Conservation (phyloP, 2,888 invertebrate species). For the Leptopilina syphax region DNA sequence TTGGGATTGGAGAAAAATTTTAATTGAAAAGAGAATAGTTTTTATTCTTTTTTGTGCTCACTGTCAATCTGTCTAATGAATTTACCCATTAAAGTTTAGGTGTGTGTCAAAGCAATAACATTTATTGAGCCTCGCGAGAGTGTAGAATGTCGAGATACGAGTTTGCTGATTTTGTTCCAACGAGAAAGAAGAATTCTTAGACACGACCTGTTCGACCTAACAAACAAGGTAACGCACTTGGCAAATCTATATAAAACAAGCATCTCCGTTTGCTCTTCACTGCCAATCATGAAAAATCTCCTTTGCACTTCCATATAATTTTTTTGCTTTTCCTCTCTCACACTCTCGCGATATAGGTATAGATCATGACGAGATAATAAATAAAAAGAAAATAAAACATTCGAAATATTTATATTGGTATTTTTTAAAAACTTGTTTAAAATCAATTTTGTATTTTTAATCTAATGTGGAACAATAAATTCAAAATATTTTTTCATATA, state of each 20-base stretch:
- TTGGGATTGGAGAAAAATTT: slow-evolving; percentile 12
- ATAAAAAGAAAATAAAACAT: too few species aligned
- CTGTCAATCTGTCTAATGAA: slow-evolving; percentile 39
- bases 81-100: slow-evolving; percentile 54
- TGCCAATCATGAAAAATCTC: slow-evolving; percentile 46
- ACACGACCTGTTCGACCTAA: slow-evolving; percentile 38
- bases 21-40: slow-evolving; percentile 20
- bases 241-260: slow-evolving; percentile 66
- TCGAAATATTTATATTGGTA: too few species aligned
- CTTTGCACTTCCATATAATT: slow-evolving; percentile 31
- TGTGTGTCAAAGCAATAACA: slow-evolving; percentile 67
- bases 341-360: too few species aligned
- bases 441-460: too few species aligned
- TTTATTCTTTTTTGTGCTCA: background rate
- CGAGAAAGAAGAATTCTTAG: slow-evolving; percentile 56
- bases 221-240: slow-evolving; percentile 54
- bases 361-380: too few species aligned
- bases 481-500: too few species aligned
- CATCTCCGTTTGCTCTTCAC: slow-evolving; percentile 52
- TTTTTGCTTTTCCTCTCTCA: background rate
- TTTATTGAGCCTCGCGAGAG: slow-evolving; percentile 64
- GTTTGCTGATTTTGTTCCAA: slow-evolving; percentile 64
- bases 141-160: slow-evolving; percentile 59
- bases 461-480: too few species aligned
- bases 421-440: too few species aligned